Evolutionary conservation across 2,797 vertebrate genomes (phyloP), one percentile per base, ranked within the genome.

Genomic region (Mormyrus hasselquistii): DNA sequence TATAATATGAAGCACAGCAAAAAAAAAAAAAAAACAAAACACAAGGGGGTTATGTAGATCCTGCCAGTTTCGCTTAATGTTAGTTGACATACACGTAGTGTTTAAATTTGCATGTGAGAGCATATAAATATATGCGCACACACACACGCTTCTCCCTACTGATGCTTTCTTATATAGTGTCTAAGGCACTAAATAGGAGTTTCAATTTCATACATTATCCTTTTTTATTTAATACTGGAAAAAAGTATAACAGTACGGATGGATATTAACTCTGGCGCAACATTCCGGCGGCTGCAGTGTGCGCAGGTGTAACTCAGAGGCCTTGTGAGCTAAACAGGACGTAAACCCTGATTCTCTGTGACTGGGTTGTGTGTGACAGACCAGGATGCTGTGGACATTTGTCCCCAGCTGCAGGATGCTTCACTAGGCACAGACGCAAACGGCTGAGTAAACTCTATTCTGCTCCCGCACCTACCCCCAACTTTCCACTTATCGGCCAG

Each of bases 101-200:
- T 90, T 82, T 89, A 59, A 52, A 34, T 86, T 73, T 88, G 57
- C 90, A 88, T 22, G 55, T 41, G 38, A 38, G 16, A 38, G 25
- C n/a, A 25, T 69, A 69, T n/a, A 49, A 69, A 87, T 69, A 94
- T 94, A 92, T 94, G 91, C 93, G 93, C 14, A 50, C 93, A 92
- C 92, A 95, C 94, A 94, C 94, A 95, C 95, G 57, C 95, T 91
- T 94, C 94, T 93, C 89, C 93, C 93, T 79, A 44, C 93, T 94
- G 93, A 96, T 96, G 94, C 97, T 95, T 95, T 97, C 97, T 97
- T 97, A 95, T 93, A 96, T 96, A 98, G 97, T 98, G 97, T 97
- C 97, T 97, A 98, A 99, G 98, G 98, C 98, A 98, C 98, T 97
- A 89, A 88, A 87, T 29, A 65, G n/a, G 7, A 34, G 65, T 52